A percentile compares a stretch with the other conserved stretches of the same genome.
Conservation (phyloP, 2,113 vertebrate species). For the Myrmecophaga tridactyla region DNA sequence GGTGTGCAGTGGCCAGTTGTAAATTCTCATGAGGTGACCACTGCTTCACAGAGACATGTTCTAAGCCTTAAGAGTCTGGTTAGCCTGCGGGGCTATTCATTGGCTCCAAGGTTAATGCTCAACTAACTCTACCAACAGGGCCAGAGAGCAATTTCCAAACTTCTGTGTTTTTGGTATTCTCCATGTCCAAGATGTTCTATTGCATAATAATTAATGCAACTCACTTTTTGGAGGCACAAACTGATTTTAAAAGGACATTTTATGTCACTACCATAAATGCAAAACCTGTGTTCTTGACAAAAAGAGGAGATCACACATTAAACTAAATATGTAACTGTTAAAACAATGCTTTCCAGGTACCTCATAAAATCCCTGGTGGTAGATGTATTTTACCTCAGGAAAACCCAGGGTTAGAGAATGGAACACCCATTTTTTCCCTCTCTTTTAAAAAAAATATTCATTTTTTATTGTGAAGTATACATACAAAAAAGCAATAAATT, state of each 20-base stretch:
- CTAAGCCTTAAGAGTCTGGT: neutral
- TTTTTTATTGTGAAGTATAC: too few relatives aligned
- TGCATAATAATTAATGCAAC: neutral
- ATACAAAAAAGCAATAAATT: too few relatives aligned
- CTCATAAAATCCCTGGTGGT: neutral
- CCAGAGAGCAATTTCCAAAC: neutral
- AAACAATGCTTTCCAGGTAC: neutral
- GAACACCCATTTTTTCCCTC: neutral
- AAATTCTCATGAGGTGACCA: neutral
- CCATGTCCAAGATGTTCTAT: neutral
- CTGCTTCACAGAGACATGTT: neutral
- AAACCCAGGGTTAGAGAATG: neutral
- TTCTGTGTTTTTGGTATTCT: neutral
- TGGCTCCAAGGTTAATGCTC: neutral
- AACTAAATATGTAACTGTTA: neutral
- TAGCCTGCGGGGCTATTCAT: fast-evolving
- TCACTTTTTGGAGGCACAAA: neutral
- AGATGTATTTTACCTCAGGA: neutral
- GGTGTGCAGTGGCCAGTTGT: neutral
- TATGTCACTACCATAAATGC: neutral
- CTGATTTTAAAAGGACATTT: neutral
- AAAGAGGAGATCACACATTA: neutral
- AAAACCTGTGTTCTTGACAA: neutral
- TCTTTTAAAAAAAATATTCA: too few relatives aligned
- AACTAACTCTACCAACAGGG: neutral